A percentile compares a stretch with the other conserved stretches of the same genome.
phyloP scores from a whole-genome alignment of 2,888 invertebrate species.

The Doris montereyensis region DNA sequence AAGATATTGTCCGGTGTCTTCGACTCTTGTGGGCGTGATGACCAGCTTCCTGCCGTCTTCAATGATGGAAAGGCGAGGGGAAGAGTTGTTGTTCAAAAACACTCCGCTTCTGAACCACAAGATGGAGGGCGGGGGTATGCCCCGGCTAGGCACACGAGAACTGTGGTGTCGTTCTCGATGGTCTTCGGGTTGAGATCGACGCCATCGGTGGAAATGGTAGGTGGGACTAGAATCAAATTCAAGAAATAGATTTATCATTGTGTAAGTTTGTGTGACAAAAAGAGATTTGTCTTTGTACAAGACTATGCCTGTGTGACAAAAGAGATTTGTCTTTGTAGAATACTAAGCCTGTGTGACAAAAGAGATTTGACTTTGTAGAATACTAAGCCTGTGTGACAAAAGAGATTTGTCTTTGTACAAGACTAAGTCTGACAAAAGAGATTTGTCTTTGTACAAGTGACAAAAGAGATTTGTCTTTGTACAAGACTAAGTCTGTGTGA shows the following conservation, averaged over 20 bases:
- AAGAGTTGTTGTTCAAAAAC: conserved; percentile 49
- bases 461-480: too few species aligned
- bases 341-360: too few species aligned
- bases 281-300: too few species aligned
- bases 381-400: too few species aligned
- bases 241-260: not conserved
- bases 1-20: conserved; percentile 68
- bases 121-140: conserved; percentile 63
- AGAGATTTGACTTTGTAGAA: too few species aligned
- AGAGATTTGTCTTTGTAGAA: too few species aligned
- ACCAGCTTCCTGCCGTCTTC: conserved; percentile 60
- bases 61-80: conserved; percentile 48
- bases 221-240: conserved; percentile 69
- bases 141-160: conserved; percentile 65
- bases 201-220: conserved; percentile 68
- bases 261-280: too few species aligned
- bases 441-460: too few species aligned
- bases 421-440: too few species aligned
- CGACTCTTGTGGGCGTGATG: conserved; percentile 53
- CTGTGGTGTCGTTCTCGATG: conserved; percentile 66
- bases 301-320: too few species aligned
- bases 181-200: conserved; percentile 65
- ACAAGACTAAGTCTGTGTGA: too few species aligned
- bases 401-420: too few species aligned
- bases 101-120: conserved; percentile 65